Percentiles rank a stretch among this genome's conserved stretches.
Conservation (phyloP, 2,888 invertebrate species). For the Eupithecia abbreviata region DNA sequence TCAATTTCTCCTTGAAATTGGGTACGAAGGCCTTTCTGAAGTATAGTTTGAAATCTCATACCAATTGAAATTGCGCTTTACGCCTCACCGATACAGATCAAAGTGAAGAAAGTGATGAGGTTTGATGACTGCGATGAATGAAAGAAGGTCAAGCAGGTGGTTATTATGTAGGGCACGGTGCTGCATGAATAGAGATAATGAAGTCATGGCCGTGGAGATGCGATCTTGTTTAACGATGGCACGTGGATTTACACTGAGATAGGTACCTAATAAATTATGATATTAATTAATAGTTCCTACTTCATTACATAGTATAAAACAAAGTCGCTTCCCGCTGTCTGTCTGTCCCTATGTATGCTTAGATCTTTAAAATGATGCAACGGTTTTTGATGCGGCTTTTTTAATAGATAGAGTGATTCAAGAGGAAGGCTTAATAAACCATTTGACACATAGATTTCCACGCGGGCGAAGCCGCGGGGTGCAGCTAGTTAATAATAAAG, state of each 20-base stretch:
- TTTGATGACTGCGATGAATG: slow-evolving; percentile 12
- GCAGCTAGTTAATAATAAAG: too few relatives aligned
- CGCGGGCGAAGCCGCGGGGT: too few relatives aligned
- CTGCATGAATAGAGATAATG: slow-evolving; percentile 20
- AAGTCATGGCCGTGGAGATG: background rate
- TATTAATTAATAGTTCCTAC: too few relatives aligned
- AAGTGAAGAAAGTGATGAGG: slow-evolving; percentile 10
- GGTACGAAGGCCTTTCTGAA: background rate
- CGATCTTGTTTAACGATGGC: background rate
- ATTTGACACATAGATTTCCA: too few relatives aligned
- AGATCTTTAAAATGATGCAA: too few relatives aligned
- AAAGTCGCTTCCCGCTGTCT: too few relatives aligned
- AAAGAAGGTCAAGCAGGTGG: slow-evolving; percentile 42
- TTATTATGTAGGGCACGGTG: slow-evolving; percentile 28
- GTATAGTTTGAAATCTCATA: background rate
- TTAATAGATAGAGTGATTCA: too few relatives aligned
- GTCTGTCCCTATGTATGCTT: too few relatives aligned
- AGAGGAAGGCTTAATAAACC: too few relatives aligned
- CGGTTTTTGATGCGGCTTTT: too few relatives aligned
- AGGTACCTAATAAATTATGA: background rate
- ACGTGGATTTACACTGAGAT: background rate
- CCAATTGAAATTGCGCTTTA: background rate
- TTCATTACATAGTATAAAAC: too few relatives aligned
- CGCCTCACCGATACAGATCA: slow-evolving; percentile 3
- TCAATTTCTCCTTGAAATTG: slow-evolving; percentile 10